Base-by-base conservation (phyloP, 2,888 invertebrate species). In the Phaedon cochleariae region DNA sequence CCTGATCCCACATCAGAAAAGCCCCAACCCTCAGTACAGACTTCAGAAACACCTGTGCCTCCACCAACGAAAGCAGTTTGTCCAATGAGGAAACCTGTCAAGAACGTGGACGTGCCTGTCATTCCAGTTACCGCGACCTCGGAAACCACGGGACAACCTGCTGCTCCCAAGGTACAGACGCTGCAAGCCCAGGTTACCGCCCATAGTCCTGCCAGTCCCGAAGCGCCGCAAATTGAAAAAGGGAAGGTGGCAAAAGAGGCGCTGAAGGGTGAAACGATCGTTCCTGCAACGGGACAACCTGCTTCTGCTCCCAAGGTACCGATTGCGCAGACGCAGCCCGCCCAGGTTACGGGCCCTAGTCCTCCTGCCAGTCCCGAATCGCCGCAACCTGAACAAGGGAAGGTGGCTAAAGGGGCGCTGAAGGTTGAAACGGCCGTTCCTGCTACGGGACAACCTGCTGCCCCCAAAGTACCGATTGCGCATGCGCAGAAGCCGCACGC, bases 11-110 rank as follows among this genome's bases (percentile, higher is more conserved):
- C n/a, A n/a, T n/a, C n/a, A n/a, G n/a, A n/a, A n/a, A n/a, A n/a
- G n/a, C n/a, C n/a, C n/a, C 26, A 31, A 60, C 41, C 53, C 20
- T 46, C 67, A 53, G 60, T 64, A 67, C 55, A 51, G 29, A 20
- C 66, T 31, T 22, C 46, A 64, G 48, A 59, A 49, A 49, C 29
- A 51, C 48, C 67, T 17, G 64, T 59, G 55, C 55, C 41, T 29
- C 41, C 51, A 61, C 48, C 46, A 57, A 49, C 64, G 17, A 54
- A 26, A 26, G 7, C 26, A 26, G 26, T 26, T 26, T 26, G 26
- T 7, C 26, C 26, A 65, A 0, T 26, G 26, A 26, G 26, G 34
- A 55, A 37, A 41, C 55, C n/a, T 34, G 37, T 21, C n/a, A 34
- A 37, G 34, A 10, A 21, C 6, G 12, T 9, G 6, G 4, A 37